Conservation (phyloP, 2,888 invertebrate genomes). For the Amorpha juglandis region DNA sequence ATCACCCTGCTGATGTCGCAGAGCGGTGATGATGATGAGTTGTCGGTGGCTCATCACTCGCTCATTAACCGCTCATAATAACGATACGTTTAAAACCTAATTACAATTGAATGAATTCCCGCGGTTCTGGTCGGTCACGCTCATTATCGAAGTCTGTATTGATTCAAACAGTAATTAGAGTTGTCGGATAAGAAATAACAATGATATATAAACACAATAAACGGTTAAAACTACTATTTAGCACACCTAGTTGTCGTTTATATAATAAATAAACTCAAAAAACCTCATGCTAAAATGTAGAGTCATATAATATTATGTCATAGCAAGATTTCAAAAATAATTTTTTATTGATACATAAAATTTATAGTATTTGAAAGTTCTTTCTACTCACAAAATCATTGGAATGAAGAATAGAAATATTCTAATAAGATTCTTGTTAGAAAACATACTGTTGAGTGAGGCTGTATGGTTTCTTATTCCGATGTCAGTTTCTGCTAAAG, state of each 20-base stretch:
- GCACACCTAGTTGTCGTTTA: background rate
- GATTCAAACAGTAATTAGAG: slow-evolving; percentile 14
- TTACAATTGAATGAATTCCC: background rate
- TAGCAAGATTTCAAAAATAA: background rate
- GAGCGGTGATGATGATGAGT: slow-evolving; percentile 10
- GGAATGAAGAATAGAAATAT: background rate
- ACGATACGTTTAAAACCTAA: background rate
- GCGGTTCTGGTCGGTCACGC: slow-evolving; percentile 17
- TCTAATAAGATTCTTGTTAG: slow-evolving; percentile 15
- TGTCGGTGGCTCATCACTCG: slow-evolving; percentile 14
- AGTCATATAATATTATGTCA: slow-evolving; percentile 11
- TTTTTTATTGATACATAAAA: background rate
- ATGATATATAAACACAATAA: background rate
- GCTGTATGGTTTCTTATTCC: background rate
- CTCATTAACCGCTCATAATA: slow-evolving; percentile 6
- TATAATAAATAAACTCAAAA: background rate
- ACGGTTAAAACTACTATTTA: background rate
- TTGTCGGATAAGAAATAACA: slow-evolving; percentile 18
- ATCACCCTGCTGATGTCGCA: slow-evolving; percentile 53
- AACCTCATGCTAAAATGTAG: background rate
- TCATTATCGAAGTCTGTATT: slow-evolving; percentile 2
- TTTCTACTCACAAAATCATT: background rate
- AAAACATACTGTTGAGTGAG: background rate
- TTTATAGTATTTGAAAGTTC: background rate
- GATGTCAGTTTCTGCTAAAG: background rate